Percentiles rank a stretch among this genome's conserved stretches.
Conservation (phyloP, 1,140 invertebrate genomes). For the Caenorhabditis brenneri region DNA sequence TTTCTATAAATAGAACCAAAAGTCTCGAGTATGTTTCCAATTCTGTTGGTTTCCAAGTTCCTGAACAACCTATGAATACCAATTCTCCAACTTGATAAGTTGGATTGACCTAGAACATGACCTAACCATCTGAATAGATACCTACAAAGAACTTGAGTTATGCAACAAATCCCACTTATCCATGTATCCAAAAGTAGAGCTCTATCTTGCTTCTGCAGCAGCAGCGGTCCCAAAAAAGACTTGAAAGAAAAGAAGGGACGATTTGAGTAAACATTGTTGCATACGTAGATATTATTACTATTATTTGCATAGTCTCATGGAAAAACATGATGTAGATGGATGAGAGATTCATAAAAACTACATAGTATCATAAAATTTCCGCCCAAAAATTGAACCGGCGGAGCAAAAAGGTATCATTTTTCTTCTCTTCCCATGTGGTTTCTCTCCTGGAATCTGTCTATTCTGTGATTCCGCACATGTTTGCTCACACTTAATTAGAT, state of each 20-base stretch:
- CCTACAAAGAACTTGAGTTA: no score
- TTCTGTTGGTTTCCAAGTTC: no score
- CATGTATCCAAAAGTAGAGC: no score
- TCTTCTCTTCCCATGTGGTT: not conserved
- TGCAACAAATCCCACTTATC: not conserved
- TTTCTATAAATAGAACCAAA: no score
- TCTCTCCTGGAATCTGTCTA: not conserved
- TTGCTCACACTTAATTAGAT: slow-evolving; percentile 41
- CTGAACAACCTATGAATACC: no score
- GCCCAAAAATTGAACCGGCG: not conserved
- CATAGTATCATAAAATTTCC: slow-evolving; percentile 8
- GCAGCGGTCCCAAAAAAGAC: slow-evolving; percentile 5
- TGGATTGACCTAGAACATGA: no score
- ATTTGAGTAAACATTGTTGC: slow-evolving; percentile 25
- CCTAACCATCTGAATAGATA: no score
- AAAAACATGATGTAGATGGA: slow-evolving; percentile 21
- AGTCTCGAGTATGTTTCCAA: no score
- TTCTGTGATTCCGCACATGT: not conserved
- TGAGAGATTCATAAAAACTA: slow-evolving; percentile 6
- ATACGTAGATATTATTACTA: not conserved
- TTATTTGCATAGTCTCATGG: slow-evolving; percentile 37
- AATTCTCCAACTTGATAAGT: no score
- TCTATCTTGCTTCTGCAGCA: not conserved
- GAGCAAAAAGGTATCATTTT: slow-evolving; percentile 3
- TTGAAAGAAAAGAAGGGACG: not conserved